Base-by-base conservation (phyloP, 2,113 vertebrate genomes). In the Antennarius striatus region DNA sequence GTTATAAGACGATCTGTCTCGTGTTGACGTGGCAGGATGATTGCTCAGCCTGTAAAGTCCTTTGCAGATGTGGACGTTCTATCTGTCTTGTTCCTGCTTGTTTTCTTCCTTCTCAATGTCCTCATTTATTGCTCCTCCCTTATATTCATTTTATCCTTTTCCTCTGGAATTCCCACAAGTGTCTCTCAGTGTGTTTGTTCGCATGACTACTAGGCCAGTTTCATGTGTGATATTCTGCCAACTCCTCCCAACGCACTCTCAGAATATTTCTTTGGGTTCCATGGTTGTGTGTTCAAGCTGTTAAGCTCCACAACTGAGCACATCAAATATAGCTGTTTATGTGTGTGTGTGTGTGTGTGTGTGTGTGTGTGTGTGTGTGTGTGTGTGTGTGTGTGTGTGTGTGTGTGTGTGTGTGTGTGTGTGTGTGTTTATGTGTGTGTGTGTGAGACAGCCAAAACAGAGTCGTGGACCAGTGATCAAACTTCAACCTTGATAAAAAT, bases 1-100 rank as follows among this genome's bases (percentile, higher is more conserved):
- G 74, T 68, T 81, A 59, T 57, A 16, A 4, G 49, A 47, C 73
- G 42, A 43, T 68, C 62, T 63, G 63, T 81, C 69, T 75, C 43
- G 57, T 84, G 90, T 86, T 88, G 87, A 91, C 88, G 91, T 92
- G 91, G 91, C 91, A 89, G 80, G 55, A 12, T 54, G 71, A 73
- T 69, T 57, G 71, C 74, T 68, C 63, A 75, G 61, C 65, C 82
- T 68, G 30, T 87, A 72, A 85, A 87, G 71, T 82, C 73, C 56
- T 80, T 71, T 73, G 79, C 86, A 90, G 85, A 88, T 86, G 89
- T 64, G 62, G 65, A 57, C 68, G 61, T 58, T 72, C 58, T 63
- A 42, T 83, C 75, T 80, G 56, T 45, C 61, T 73, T 69, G 56
- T 73, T 69, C 13, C 30, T 69, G 63, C 58, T 70, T 68, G 46